Conservation (phyloP, 2,888 invertebrate genomes). For the Meganola albula region DNA sequence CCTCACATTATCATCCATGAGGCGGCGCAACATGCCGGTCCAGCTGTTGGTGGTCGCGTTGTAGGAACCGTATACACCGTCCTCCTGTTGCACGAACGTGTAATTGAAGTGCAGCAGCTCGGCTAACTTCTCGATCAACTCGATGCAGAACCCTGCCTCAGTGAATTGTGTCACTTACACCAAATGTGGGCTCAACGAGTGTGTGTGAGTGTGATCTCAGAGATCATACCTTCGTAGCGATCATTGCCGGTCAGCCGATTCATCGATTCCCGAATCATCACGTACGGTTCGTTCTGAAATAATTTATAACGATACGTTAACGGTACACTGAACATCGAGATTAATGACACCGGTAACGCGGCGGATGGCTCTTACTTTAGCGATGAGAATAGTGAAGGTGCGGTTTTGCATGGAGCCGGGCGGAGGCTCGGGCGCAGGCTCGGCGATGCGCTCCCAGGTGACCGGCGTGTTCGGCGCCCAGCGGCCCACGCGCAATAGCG, state of each 20-base stretch:
- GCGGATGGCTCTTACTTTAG: too few relatives aligned
- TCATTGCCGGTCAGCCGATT: conserved; percentile 84
- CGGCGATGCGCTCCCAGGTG: conserved; percentile 39
- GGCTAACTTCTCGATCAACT: conserved; percentile 88
- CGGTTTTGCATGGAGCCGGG: conserved; percentile 58
- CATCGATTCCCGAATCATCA: conserved; percentile 86
- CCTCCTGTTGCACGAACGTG: conserved; percentile 84
- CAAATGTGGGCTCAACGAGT: too few relatives aligned
- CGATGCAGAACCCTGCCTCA: conserved; percentile 89
- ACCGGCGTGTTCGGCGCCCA: conserved; percentile 47
- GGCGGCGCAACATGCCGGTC: conserved; percentile 84
- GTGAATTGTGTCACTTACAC: neutral
- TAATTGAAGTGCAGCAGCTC: conserved; percentile 87
- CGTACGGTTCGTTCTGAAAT: conserved; percentile 88
- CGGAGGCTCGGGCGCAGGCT: conserved; percentile 35
- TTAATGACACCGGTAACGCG: too few relatives aligned
- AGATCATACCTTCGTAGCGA: conserved; percentile 83
- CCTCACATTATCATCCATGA: conserved; percentile 78
- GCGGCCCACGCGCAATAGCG: conserved; percentile 39
- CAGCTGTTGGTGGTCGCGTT: conserved; percentile 78
- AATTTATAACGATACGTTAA: conserved; percentile 2
- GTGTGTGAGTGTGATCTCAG: neutral
- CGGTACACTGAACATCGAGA: too few relatives aligned
- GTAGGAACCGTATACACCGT: conserved; percentile 81
- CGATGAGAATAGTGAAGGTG: conserved; percentile 60